Conservation (phyloP, 2,113 vertebrate species). For the Laterallus jamaicensis region DNA sequence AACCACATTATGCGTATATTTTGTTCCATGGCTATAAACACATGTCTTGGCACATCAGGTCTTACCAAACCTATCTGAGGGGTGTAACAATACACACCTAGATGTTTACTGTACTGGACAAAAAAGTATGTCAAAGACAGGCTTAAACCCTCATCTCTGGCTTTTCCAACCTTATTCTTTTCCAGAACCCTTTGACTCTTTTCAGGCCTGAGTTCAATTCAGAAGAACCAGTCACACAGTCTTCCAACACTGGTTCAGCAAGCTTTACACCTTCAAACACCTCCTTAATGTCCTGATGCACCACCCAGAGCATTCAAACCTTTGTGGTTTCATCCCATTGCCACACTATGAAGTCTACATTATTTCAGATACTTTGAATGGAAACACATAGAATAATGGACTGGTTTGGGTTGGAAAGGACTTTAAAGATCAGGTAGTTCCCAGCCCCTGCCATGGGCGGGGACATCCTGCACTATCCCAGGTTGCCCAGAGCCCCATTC, state of each 20-base stretch:
- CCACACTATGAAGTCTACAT: neutral
- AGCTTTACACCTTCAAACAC: neutral
- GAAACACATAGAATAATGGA: neutral
- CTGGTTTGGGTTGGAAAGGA: neutral
- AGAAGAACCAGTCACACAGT: neutral
- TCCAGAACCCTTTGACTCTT: neutral
- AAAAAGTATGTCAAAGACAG: neutral
- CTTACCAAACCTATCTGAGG: neutral
- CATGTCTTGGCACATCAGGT: neutral
- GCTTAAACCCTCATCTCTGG: neutral
- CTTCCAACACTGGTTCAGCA: neutral
- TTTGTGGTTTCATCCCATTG: neutral
- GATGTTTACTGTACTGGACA: neutral
- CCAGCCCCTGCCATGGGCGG: neutral
- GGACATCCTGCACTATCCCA: neutral
- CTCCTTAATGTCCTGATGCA: neutral
- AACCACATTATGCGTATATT: neutral
- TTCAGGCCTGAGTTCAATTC: neutral
- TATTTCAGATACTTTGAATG: neutral
- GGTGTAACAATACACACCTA: neutral
- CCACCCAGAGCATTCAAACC: neutral
- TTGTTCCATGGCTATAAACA: neutral
- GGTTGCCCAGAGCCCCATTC: accelerated
- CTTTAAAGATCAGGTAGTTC: neutral
- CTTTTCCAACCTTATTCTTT: neutral